These are phyloP conservation scores for Catharus fuscescens DNA, from an alignment of 2,113 vertebrate genomes.

Conservation along the genomic window DNA sequence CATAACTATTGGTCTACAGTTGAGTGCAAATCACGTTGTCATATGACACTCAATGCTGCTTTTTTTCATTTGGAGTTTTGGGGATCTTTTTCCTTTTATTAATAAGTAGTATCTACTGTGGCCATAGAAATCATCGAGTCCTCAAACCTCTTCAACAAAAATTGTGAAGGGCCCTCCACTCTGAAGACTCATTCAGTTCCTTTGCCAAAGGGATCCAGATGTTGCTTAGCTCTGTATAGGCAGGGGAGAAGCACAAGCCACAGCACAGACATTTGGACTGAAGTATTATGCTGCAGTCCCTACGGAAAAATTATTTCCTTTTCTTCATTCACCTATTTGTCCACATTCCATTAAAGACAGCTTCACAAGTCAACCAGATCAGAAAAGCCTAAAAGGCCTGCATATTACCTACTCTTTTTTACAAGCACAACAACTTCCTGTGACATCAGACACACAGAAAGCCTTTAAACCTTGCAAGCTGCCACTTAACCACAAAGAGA, in stretches of 20 bases:
- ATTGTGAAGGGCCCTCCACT: not conserved
- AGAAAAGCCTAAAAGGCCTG: not conserved
- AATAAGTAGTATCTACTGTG: not conserved
- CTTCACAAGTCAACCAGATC: not conserved
- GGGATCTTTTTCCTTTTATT: accelerated
- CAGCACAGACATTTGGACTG: not conserved
- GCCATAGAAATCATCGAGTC: not conserved
- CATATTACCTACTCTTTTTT: not conserved
- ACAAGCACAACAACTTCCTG: not conserved
- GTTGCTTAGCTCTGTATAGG: not conserved
- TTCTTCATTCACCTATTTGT: not conserved
- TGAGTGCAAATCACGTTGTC: not conserved
- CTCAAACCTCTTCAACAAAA: not conserved
- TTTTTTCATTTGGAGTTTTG: not conserved
- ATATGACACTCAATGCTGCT: not conserved
- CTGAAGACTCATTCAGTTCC: not conserved
- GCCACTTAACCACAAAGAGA: not conserved
- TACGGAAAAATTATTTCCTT: not conserved
- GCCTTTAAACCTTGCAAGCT: not conserved
- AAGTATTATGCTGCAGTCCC: not conserved
- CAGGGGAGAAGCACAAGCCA: not conserved
- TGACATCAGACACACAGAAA: not conserved
- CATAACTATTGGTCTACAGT: not conserved
- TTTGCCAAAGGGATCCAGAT: not conserved
- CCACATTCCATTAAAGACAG: not conserved